phyloP scores from a whole-genome alignment of 2,113 vertebrate genomes.

The Alectura lathami region DNA sequence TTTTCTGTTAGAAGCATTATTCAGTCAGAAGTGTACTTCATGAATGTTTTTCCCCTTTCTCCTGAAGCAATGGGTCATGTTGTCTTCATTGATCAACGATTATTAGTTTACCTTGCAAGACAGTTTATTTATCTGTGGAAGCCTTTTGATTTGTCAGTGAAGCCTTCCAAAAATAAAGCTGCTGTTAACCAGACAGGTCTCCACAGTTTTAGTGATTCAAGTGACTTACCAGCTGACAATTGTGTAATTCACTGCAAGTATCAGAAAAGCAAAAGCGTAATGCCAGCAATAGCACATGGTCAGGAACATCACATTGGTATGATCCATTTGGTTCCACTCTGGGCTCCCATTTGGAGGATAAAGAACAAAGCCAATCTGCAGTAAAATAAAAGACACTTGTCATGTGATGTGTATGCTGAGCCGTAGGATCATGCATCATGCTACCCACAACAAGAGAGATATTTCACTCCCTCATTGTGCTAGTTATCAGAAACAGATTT shows the following conservation, averaged over 20 bases:
- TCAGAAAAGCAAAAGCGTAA: slow-evolving; percentile 82
- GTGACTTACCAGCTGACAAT: slow-evolving; percentile 87
- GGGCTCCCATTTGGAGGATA: slow-evolving; percentile 83
- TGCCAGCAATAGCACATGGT: slow-evolving; percentile 95
- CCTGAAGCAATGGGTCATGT: background rate
- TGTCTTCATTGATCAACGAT: background rate
- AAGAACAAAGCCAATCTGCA: slow-evolving; percentile 91
- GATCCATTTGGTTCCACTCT: slow-evolving; percentile 87
- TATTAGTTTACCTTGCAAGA: background rate
- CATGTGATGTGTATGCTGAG: background rate
- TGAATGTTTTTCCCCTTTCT: background rate
- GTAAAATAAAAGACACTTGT: slow-evolving; percentile 12
- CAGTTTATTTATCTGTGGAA: background rate
- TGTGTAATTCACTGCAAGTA: slow-evolving; percentile 80
- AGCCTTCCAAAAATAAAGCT: background rate
- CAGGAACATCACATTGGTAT: slow-evolving; percentile 87
- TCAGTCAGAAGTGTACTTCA: background rate
- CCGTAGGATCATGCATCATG: background rate
- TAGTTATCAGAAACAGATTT: background rate
- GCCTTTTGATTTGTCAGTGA: background rate
- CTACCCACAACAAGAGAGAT: background rate
- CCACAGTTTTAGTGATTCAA: background rate
- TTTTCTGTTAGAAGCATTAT: background rate
- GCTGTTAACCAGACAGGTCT: background rate
- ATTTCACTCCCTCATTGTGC: background rate